Percentiles rank a stretch among this genome's conserved stretches.
Evolutionary conservation across 2,113 vertebrate genomes (phyloP).

Genomic region (sheep (Ovis aries)): ARS-UI_Ramb_v3.0 NC_056066.1:55642501-55643000

Average conservation of each 20-base stretch:
- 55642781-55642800: neutral
- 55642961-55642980: neutral
- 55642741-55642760: neutral
- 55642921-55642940: neutral
- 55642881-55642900: too few species aligned
- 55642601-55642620: accelerated
- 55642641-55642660: neutral
- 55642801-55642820: accelerated
- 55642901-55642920: neutral
- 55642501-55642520: neutral
- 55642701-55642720: neutral
- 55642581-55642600: accelerated
- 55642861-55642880: neutral
- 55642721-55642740: accelerated
- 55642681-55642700: neutral
- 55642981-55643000: neutral
- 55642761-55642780: accelerated
- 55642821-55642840: neutral
- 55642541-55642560: accelerated
- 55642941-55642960: neutral
- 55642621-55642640: neutral
- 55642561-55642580: accelerated
- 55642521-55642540: neutral
- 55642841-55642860: accelerated
- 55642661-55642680: neutral